Conservation (phyloP, 2,797 vertebrate species). For the Jordanella pulchra region DNA sequence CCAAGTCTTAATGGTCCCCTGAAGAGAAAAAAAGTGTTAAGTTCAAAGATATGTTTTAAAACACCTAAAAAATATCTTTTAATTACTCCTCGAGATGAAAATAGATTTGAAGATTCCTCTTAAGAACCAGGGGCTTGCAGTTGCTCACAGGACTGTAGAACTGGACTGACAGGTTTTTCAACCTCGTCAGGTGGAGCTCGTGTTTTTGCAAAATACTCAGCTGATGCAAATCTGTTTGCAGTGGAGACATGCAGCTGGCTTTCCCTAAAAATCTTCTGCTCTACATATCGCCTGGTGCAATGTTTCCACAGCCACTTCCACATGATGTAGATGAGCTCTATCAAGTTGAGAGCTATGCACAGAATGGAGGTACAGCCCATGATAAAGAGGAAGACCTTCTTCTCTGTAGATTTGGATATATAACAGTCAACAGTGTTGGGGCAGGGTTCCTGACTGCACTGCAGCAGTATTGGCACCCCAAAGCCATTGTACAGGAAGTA, state of each 20-base stretch:
- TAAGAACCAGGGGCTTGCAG: neutral
- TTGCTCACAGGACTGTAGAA: slow-evolving; percentile 1
- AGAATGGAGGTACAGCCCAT: slow-evolving; percentile 84
- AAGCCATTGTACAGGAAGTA: slow-evolving; percentile 87
- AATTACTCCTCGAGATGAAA: neutral
- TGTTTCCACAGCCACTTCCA: slow-evolving; percentile 80
- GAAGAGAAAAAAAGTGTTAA: neutral
- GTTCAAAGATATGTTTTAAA: neutral
- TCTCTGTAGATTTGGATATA: slow-evolving; percentile 86
- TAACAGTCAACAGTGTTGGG: slow-evolving; percentile 88
- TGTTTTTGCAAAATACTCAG: slow-evolving; percentile 14
- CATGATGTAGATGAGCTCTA: slow-evolving; percentile 84
- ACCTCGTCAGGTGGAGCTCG: neutral
- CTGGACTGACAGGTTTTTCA: slow-evolving; percentile 44
- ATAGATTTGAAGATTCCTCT: neutral
- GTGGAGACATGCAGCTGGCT: slow-evolving; percentile 25
- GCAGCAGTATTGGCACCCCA: slow-evolving; percentile 78
- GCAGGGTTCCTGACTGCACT: slow-evolving; percentile 83
- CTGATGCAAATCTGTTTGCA: slow-evolving; percentile 14
- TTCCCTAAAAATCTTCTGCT: slow-evolving; percentile 14
- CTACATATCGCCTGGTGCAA: slow-evolving; percentile 70
- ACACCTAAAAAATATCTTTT: neutral
- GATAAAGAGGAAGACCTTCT: slow-evolving; percentile 87
- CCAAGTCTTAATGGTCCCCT: neutral
- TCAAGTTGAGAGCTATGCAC: slow-evolving; percentile 83